These are phyloP conservation scores for Abrostola tripartita DNA, from an alignment of 2,888 invertebrate species.

Conservation along the genomic window DNA sequence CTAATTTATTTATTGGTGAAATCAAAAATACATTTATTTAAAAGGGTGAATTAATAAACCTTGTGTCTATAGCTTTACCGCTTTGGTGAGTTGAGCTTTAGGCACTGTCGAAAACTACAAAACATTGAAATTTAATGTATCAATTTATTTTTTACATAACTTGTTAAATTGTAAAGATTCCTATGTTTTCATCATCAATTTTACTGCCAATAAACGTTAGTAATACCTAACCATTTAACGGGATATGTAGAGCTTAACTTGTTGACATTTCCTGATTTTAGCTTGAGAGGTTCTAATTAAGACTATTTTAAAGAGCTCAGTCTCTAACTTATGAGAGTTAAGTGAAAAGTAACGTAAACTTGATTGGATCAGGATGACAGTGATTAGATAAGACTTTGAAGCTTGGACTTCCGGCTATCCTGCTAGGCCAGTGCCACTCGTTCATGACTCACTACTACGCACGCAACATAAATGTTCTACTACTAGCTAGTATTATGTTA, in stretches of 20 bases:
- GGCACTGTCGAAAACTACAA: no score
- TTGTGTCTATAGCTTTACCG: no score
- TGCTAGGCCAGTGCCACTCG: slow-evolving; percentile 48
- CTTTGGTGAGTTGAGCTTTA: no score
- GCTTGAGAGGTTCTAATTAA: slow-evolving; percentile 53
- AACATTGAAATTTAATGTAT: no score
- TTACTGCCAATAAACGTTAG: no score
- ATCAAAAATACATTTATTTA: no score
- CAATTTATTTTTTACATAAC: no score
- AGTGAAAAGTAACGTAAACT: slow-evolving; percentile 65
- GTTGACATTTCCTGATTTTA: slow-evolving; percentile 68
- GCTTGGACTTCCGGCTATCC: slow-evolving; percentile 76
- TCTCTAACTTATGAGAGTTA: slow-evolving; percentile 49
- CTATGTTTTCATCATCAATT: no score
- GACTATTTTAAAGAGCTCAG: slow-evolving; percentile 60
- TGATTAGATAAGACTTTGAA: slow-evolving; percentile 64
- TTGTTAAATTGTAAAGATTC: no score
- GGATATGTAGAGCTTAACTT: slow-evolving; percentile 51
- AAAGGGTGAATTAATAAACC: no score
- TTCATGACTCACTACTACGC: slow-evolving; percentile 64
- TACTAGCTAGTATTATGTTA: slow-evolving; percentile 53
- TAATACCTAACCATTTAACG: no score
- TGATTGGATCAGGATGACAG: slow-evolving; percentile 66
- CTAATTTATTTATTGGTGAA: no score
- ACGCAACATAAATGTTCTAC: slow-evolving; percentile 38